Percentiles rank a stretch among this genome's conserved stretches.
These are phyloP conservation scores for Styela clava DNA, from an alignment of 23 tunicate species.

Conservation along the genomic window DNA sequence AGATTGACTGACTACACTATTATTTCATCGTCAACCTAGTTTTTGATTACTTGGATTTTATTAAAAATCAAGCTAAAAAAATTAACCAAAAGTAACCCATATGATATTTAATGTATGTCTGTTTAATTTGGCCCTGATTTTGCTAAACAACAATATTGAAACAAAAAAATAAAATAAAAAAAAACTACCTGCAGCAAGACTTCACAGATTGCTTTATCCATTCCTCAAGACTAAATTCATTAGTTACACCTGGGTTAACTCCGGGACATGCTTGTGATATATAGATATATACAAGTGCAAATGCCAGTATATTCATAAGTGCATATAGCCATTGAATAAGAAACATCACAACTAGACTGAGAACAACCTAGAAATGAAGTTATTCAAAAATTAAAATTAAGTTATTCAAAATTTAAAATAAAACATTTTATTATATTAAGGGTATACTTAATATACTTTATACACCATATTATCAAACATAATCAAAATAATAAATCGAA, in stretches of 20 bases:
- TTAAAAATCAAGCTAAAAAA: too few species aligned
- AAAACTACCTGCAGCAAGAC: background rate
- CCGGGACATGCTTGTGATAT: constrained; percentile 73
- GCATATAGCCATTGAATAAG: constrained; percentile 94
- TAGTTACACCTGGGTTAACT: constrained; percentile 78
- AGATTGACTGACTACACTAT: too few species aligned
- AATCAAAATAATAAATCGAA: too few species aligned
- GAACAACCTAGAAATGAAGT: constrained; percentile 42
- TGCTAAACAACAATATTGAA: too few species aligned
- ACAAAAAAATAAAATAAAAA: too few species aligned
- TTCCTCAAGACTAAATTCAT: constrained; percentile 54
- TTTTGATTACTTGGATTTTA: too few species aligned
- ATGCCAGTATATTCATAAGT: constrained; percentile 82
- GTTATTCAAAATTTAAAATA: background rate
- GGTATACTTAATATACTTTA: too few species aligned
- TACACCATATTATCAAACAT: too few species aligned
- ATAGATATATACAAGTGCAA: constrained; percentile 62
- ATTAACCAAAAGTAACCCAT: too few species aligned
- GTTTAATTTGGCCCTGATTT: too few species aligned
- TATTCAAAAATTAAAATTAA: background rate
- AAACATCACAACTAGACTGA: constrained; percentile 79
- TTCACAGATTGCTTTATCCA: constrained; percentile 43
- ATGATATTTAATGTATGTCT: too few species aligned
- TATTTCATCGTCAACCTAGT: too few species aligned
- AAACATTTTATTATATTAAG: background rate